Evolutionary conservation across 1,140 invertebrate species (phyloP).

Genomic region (Pararge aegeria): DNA sequence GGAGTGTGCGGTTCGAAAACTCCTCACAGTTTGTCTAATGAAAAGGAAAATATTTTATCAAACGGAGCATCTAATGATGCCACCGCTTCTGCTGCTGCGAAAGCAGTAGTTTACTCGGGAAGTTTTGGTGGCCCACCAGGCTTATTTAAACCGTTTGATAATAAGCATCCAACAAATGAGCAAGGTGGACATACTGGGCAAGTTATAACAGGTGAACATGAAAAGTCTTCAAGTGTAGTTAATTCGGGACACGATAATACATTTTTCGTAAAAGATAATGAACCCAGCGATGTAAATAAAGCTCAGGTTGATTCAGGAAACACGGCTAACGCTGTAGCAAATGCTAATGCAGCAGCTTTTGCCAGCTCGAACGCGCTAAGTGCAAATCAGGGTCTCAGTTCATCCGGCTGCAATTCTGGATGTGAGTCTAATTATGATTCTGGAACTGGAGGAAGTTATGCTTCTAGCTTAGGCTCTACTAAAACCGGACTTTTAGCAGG

Average conservation of each 20-base stretch:
- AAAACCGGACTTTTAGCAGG: constrained; percentile 5
- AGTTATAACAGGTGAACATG: constrained; percentile 1
- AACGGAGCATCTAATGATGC: constrained; percentile 28
- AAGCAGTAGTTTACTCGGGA: constrained; percentile 56
- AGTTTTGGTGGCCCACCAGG: constrained; percentile 69
- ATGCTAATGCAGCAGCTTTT: constrained; percentile 36
- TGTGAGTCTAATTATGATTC: constrained; percentile 29
- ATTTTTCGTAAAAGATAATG: not conserved
- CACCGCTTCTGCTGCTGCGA: constrained; percentile 35
- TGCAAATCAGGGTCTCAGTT: constrained; percentile 17
- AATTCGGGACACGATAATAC: not conserved
- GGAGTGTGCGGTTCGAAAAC: constrained; percentile 16
- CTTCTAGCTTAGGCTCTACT: constrained; percentile 6
- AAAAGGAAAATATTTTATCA: constrained; percentile 10
- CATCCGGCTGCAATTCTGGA: constrained; percentile 32
- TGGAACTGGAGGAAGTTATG: not conserved
- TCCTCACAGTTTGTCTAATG: constrained; percentile 1
- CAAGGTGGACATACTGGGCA: not conserved
- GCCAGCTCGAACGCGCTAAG: constrained; percentile 27
- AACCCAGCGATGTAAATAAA: not conserved
- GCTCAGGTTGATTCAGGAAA: not conserved
- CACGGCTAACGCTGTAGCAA: constrained; percentile 30
- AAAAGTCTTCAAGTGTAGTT: not conserved
- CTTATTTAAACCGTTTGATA: constrained; percentile 55
- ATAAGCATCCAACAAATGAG: constrained; percentile 25